A percentile compares a stretch with the other conserved stretches of the same genome.
Conservation (phyloP, 2,888 invertebrate species). For the Mellilla xanthometata region DNA sequence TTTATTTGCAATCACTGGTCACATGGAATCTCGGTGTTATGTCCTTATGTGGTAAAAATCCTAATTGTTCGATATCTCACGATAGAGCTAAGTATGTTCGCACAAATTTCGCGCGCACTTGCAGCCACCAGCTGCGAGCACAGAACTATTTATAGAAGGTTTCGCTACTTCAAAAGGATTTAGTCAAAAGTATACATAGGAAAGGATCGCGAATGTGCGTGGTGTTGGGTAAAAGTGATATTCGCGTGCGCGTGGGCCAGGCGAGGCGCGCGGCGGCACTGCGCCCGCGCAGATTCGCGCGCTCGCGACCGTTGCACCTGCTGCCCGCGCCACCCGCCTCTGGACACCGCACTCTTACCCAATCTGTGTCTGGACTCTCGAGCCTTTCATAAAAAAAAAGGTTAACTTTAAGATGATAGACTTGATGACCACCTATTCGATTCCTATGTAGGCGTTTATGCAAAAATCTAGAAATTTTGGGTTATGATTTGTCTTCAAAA, state of each 20-base stretch:
- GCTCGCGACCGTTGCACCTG: constrained; percentile 68
- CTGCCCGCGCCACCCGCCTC: constrained; percentile 41
- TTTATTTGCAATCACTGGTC: constrained; percentile 45
- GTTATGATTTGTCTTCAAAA: too few relatives aligned
- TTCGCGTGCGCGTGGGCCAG: constrained; percentile 73
- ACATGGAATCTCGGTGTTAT: constrained; percentile 41
- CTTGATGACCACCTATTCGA: too few relatives aligned
- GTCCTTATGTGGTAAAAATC: constrained; percentile 31
- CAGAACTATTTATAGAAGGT: constrained; percentile 52
- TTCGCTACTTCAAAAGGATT: constrained; percentile 53
- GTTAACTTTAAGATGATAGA: too few relatives aligned
- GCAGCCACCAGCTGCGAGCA: constrained; percentile 40
- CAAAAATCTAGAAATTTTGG: too few relatives aligned
- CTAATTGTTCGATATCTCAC: constrained; percentile 45
- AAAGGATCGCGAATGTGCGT: constrained; percentile 41
- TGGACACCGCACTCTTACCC: constrained; percentile 26
- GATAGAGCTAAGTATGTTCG: constrained; percentile 39
- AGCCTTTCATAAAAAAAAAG: too few relatives aligned
- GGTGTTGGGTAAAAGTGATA: constrained; percentile 45
- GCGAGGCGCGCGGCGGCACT: constrained; percentile 73
- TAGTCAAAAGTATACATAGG: constrained; percentile 34
- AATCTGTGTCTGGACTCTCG: constrained; percentile 42
- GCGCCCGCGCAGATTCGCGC: constrained; percentile 38
- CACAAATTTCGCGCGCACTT: constrained; percentile 49
- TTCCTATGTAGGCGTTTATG: too few relatives aligned